These are phyloP conservation scores for Sylvilagus bachmani DNA, from an alignment of 2,113 vertebrate species.

Conservation along the genomic window DNA sequence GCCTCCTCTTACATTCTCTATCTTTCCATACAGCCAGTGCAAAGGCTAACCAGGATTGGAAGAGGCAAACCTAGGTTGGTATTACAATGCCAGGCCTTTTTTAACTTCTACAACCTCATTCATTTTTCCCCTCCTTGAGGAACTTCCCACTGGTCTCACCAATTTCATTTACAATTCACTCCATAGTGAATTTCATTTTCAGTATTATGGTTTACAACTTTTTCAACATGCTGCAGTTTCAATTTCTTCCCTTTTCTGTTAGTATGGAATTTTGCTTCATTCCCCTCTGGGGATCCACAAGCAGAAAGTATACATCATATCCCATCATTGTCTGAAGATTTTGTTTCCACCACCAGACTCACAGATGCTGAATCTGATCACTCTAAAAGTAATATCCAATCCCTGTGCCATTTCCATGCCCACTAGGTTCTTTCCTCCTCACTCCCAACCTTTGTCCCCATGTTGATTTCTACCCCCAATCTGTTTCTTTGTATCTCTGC, in stretches of 20 bases:
- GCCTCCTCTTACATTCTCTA: background rate
- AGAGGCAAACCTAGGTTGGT: rapidly evolving
- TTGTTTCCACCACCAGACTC: background rate
- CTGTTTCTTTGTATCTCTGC: background rate
- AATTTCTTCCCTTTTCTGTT: background rate
- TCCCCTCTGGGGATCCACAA: background rate
- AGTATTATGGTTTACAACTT: background rate
- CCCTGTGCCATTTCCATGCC: background rate
- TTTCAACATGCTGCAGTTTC: background rate
- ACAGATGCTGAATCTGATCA: background rate
- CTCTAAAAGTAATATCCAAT: background rate
- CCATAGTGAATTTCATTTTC: background rate
- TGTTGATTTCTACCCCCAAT: background rate
- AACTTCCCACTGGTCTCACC: background rate
- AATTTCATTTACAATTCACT: background rate
- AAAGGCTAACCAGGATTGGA: background rate
- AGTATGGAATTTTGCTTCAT: background rate
- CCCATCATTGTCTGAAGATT: background rate
- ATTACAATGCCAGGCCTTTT: background rate
- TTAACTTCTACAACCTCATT: background rate
- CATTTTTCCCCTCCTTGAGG: background rate
- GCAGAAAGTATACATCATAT: background rate
- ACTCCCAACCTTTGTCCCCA: too few species aligned
- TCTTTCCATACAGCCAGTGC: background rate
- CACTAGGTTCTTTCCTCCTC: background rate